phyloP scores from a whole-genome alignment of 2,888 invertebrate species.

The Erebia palarica region DNA sequence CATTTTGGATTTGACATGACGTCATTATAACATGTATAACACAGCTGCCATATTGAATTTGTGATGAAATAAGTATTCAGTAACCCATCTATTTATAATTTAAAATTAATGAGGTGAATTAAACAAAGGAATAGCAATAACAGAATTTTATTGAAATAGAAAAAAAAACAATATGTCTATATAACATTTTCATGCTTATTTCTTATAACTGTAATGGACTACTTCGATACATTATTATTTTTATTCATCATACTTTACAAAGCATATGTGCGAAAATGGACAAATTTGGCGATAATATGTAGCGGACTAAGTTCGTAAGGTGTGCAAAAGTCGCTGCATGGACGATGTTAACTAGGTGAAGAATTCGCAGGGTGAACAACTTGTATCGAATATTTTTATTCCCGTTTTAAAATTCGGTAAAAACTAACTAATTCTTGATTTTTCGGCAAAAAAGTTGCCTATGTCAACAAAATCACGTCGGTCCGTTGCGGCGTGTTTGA shows the following conservation, averaged over 20 bases:
- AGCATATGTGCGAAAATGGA: slow-evolving; percentile 30
- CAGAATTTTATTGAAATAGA: slow-evolving; percentile 8
- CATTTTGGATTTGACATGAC: too few species aligned
- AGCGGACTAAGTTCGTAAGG: background rate
- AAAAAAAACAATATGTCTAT: slow-evolving; percentile 13
- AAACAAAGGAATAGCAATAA: slow-evolving; percentile 11
- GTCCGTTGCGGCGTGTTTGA: too few species aligned
- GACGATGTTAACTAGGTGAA: background rate
- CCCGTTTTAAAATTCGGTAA: too few species aligned
- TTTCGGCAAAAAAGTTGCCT: too few species aligned
- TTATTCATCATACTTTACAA: background rate
- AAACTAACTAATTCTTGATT: too few species aligned
- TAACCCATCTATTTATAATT: too few species aligned
- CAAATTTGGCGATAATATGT: slow-evolving; percentile 17
- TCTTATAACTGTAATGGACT: slow-evolving; percentile 11
- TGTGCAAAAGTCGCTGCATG: background rate
- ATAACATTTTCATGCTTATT: slow-evolving; percentile 13
- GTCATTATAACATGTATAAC: too few species aligned
- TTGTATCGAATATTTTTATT: too few species aligned
- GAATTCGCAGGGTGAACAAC: too few species aligned
- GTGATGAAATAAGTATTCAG: too few species aligned
- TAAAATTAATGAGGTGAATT: background rate
- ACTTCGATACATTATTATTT: background rate
- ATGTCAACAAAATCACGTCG: too few species aligned
- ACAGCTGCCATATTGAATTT: too few species aligned